Base-by-base conservation (phyloP, 2,113 vertebrate genomes). In the Ascaphus truei region DNA sequence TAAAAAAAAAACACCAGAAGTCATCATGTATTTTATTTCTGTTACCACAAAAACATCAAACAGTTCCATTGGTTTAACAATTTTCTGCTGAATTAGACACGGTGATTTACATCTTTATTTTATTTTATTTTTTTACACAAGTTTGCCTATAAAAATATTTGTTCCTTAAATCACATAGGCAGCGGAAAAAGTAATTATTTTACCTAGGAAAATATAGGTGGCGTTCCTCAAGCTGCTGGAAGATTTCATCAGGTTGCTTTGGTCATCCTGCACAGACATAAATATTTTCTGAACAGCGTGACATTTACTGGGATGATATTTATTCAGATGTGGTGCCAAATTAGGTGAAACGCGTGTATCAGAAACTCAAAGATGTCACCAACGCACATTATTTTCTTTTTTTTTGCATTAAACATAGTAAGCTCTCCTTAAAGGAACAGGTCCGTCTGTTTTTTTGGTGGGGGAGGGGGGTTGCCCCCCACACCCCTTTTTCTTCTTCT, bases 161-260 rank as follows among this genome's bases (percentile, higher is more conserved):
- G 41, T 61, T 52, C 47, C 56, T 60, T 61, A 61, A 51, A 71
- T 52, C 56, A 71, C 56, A 71, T 71, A 60, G 57, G 67, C 67
- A 61, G 67, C 34, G 57, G 67, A 71, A 71, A 71, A 71, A 61
- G 56, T 71, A 71, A 71, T 71, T 61, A 71, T 71, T 71, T 71
- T 61, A 61, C 57, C 67, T 71, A 71, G 57, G 61, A 71, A 61
- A 71, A 71, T 71, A 71, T 71, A 51, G 57, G 67, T 51, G 47
- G 47, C 31, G 43, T 61, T 71, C 56, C 36, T 60, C 33, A 22
- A 34, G 56, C 43, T 60, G 66, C 67, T 71, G 67, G 67, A 71
- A 61, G 67, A 34, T 61, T 71, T 61, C 57, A 39, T 52, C 33
- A 39, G 56, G 36, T 52, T 71, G 67, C 67, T 37, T 71, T 71